Evolutionary conservation across 2,113 vertebrate genomes (phyloP), one percentile per base, ranked within the genome.

Genomic region (Chionis minor): DNA sequence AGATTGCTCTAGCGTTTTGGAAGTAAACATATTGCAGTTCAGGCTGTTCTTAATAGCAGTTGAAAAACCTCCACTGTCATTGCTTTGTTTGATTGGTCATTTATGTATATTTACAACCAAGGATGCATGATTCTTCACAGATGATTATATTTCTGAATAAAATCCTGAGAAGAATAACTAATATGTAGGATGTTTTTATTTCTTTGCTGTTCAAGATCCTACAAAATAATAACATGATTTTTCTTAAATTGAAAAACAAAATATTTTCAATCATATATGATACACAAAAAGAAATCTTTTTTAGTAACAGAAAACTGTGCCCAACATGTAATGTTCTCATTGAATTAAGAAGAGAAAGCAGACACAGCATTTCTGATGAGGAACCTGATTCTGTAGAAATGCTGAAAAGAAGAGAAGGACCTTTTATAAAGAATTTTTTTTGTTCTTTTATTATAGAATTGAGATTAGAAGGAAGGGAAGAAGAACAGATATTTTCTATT

Each of bases 81-180:
- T 84, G 71, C 81, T 96, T 74, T 71, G 12, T 90, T 79, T 86
- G 83, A 81, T 95, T 77, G 86, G 86, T 92, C 91, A 92, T 83
- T 94, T 85, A 83, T 81, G 32, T 59, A 20, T 80, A 49, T 92
- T 89, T 92, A 73, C 72, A 80, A 74, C 28, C 23, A 86, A 49
- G 28, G 47, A 58, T 47, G 44, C 23, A 81, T 28, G 75, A 63
- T 70, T 18, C 12, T 95, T 81, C 52, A 70, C 16, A 79, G 56
- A 81, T 67, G 11, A 86, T 89, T 77, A 40, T 11, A 61, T 62
- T 62, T 88, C 75, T 90, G 54, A 88, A 73, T 44, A 61, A 73
- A 96, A 62, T 54, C 32, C 54, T 69, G 45, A 84, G 30, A 91
- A 81, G 52, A 87, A 73, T 65, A 73, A 42, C 19, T 59, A 78